These are phyloP conservation scores for Phyllotreta striolata DNA, from an alignment of 2,888 invertebrate genomes.

Conservation along the genomic window DNA sequence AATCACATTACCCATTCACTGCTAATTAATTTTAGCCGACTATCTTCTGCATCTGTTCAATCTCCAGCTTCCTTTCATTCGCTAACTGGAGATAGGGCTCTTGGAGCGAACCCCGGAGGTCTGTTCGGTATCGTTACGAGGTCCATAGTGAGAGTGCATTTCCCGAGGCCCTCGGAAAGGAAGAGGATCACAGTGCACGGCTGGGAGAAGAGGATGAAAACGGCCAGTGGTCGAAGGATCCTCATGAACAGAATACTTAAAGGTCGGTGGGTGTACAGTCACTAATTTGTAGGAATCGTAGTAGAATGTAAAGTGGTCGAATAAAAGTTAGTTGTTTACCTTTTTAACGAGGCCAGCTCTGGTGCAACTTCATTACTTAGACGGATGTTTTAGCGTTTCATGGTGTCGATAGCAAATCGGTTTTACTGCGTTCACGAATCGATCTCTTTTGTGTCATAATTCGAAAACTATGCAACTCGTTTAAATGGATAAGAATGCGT, in stretches of 20 bases:
- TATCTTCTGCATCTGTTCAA: conserved; percentile 24
- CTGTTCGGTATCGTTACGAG: conserved; percentile 55
- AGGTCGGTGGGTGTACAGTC: conserved; percentile 73
- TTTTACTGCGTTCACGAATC: no score
- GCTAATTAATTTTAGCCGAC: conserved; percentile 27
- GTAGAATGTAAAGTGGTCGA: background rate
- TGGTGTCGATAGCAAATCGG: no score
- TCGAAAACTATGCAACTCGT: no score
- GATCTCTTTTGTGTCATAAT: no score
- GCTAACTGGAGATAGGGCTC: conserved; percentile 23
- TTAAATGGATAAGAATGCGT: no score
- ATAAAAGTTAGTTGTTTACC: no score
- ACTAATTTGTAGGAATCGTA: conserved; percentile 61
- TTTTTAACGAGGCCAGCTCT: no score
- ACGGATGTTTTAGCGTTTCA: no score
- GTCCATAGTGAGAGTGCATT: conserved; percentile 71
- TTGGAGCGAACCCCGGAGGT: conserved; percentile 47
- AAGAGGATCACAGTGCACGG: conserved; percentile 76
- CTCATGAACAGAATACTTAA: conserved; percentile 80
- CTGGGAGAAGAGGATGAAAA: conserved; percentile 74
- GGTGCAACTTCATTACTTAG: no score
- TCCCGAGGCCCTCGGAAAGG: conserved; percentile 78
- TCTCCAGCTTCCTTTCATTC: conserved; percentile 34
- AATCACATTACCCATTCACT: background rate
- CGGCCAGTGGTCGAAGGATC: conserved; percentile 71